phyloP scores from a whole-genome alignment of 2,113 vertebrate species.

The Pardalotus punctatus region DNA sequence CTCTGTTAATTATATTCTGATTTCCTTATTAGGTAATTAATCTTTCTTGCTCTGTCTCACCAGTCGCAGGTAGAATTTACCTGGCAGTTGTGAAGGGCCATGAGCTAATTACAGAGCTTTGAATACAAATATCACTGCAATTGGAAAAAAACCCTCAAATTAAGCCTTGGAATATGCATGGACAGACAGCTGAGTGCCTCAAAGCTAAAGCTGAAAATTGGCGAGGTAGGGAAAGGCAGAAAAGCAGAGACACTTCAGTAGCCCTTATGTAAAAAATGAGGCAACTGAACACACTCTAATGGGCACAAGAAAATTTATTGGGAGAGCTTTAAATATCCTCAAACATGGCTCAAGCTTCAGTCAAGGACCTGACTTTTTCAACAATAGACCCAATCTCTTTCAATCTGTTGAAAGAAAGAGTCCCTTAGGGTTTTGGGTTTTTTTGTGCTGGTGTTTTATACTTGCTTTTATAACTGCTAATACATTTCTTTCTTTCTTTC shows the following conservation, averaged over 20 bases:
- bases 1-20: neutral
- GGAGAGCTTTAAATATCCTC: neutral
- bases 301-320: neutral
- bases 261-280: neutral
- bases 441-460: neutral
- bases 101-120: neutral
- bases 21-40: neutral
- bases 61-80: neutral
- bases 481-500: neutral
- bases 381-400: neutral
- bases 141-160: accelerated
- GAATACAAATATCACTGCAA: neutral
- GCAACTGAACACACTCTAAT: neutral
- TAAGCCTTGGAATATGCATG: neutral
- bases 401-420: neutral
- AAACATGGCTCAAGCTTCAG: neutral
- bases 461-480: neutral
- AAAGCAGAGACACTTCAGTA: neutral
- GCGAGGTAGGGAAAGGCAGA: neutral
- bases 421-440: neutral
- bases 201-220: neutral
- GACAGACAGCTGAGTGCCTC: neutral
- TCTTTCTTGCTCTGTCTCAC: neutral
- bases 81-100: neutral
- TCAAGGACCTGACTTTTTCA: neutral